These are phyloP conservation scores for Halichoeres trimaculatus DNA, from an alignment of 2,113 vertebrate species.

Conservation along the genomic window DNA sequence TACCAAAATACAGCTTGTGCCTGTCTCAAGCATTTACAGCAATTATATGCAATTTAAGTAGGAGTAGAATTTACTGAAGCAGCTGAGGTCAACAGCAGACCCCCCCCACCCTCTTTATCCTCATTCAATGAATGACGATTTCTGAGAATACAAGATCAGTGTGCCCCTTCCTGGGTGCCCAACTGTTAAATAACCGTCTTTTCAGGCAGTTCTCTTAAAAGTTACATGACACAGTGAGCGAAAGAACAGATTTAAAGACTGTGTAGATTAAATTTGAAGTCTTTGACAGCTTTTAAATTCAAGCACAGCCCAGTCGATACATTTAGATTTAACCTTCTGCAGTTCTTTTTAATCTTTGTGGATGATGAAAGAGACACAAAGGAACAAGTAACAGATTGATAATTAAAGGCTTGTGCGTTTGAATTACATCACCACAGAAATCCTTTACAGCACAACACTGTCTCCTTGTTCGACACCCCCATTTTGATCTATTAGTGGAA, in stretches of 20 bases:
- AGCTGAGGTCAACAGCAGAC: slow-evolving; percentile 26
- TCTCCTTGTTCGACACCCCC: slow-evolving; percentile 32
- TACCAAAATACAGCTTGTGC: slow-evolving; percentile 34
- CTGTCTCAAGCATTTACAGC: slow-evolving; percentile 27
- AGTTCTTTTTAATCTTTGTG: slow-evolving; percentile 26
- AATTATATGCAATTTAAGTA: slow-evolving; percentile 58
- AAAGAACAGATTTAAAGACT: background rate
- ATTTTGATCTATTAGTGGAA: slow-evolving; percentile 38
- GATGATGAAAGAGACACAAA: slow-evolving; percentile 14
- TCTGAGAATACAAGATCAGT: slow-evolving; percentile 37
- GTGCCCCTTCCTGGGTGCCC: slow-evolving; percentile 11
- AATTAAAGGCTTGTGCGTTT: slow-evolving; percentile 27
- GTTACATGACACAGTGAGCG: background rate
- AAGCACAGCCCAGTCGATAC: background rate
- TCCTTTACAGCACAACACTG: slow-evolving; percentile 11
- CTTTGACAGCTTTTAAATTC: slow-evolving; percentile 12
- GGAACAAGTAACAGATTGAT: slow-evolving; percentile 21
- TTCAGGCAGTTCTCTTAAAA: slow-evolving; percentile 9
- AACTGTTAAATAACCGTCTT: slow-evolving; percentile 42
- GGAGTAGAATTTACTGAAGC: slow-evolving; percentile 38
- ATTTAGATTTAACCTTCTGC: slow-evolving; percentile 5
- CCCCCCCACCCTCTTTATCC: background rate
- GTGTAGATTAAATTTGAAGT: background rate
- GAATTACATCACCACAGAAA: slow-evolving; percentile 12
- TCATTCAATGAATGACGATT: slow-evolving; percentile 46